phyloP scores from a whole-genome alignment of 2,888 invertebrate genomes.

The Pegoplata infirma region DNA sequence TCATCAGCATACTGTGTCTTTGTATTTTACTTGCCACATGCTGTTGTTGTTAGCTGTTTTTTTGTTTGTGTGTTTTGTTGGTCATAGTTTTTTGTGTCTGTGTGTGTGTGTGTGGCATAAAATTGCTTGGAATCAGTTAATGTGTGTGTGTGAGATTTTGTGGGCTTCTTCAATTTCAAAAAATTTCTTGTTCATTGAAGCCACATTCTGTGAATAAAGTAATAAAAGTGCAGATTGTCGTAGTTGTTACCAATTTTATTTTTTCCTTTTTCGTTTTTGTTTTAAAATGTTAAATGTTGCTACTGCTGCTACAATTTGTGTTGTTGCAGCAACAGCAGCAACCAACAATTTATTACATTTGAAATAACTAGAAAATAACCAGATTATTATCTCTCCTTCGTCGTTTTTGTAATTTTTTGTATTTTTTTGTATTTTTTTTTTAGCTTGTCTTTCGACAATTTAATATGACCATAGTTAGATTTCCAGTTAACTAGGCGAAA shows the following conservation, averaged over 20 bases:
- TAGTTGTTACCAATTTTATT: slow-evolving; percentile 43
- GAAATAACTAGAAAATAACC: slow-evolving; percentile 19
- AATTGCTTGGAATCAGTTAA: background rate
- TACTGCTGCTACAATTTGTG: background rate
- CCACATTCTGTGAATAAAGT: slow-evolving; percentile 5
- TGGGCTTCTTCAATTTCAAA: slow-evolving; percentile 38
- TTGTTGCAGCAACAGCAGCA: slow-evolving; percentile 6
- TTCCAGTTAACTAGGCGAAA: slow-evolving; percentile 28
- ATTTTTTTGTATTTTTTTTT: slow-evolving; percentile 25
- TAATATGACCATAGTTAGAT: slow-evolving; percentile 38
- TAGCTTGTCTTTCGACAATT: background rate
- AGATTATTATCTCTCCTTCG: slow-evolving; percentile 31
- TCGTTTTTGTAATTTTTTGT: slow-evolving; percentile 31
- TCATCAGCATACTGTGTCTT: background rate
- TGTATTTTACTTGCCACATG: background rate
- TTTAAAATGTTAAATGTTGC: slow-evolving; percentile 27
- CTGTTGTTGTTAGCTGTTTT: slow-evolving; percentile 6
- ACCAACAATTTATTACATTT: slow-evolving; percentile 6
- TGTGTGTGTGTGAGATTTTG: slow-evolving; percentile 13
- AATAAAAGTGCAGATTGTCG: slow-evolving; percentile 29
- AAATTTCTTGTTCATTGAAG: slow-evolving; percentile 26
- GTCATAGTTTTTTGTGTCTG: too few species aligned
- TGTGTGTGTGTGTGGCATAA: slow-evolving; percentile 15
- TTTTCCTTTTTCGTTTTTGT: slow-evolving; percentile 7
- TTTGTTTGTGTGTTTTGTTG: too few species aligned